Base-by-base conservation (phyloP, 1,140 invertebrate genomes). In the Panonychus citri region DNA sequence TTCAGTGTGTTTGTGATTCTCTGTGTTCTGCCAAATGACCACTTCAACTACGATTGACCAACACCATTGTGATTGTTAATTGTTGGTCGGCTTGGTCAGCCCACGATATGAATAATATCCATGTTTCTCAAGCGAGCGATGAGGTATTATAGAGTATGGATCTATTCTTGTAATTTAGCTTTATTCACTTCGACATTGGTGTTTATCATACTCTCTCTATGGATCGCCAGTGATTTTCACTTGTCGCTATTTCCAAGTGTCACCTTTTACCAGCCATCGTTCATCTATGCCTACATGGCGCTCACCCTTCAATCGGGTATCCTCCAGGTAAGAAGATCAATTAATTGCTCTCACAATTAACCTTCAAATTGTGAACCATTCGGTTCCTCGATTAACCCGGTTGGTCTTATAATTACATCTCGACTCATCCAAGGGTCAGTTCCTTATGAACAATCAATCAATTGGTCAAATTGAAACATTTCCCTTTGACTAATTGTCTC, bases 121-220 rank as follows among this genome's bases (percentile, higher is more conserved):
- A 69, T 70, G 69, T 66, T 68, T 61, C 62, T 66, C 50, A 59
- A 61, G 54, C 51, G 55, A 59, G 67, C 68, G 55, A 70, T 67
- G 66, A 66, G 74, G 62, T 88, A 87, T 76, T 89, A 89, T 73
- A 80, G 83, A 69, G 77, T 87, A 65, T 87, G 84, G 84, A 87
- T 88, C 67, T 87, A 87, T 75, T 81, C 82, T 65, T 86, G 83
- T 78, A 87, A 88, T 74, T 78, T 81, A 68, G 83, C 83, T 59
- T 75, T 87, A 66, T 73, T 87, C 67, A 75, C 82, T 58, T 81
- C 81, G 66, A 82, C 82, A 64, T 68, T 86, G 50, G 80, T 82
- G 27, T 85, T 87, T 68, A 77, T 78, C 59, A 78, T 79, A 42
- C 81, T 81, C 54, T 82, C 81, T 54, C 78, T 77, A 42, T 76